A percentile compares a stretch with the other conserved stretches of the same genome.
Evolutionary conservation across 2,888 invertebrate species (phyloP).

Genomic region (Carpatolechia fugitivella): DNA sequence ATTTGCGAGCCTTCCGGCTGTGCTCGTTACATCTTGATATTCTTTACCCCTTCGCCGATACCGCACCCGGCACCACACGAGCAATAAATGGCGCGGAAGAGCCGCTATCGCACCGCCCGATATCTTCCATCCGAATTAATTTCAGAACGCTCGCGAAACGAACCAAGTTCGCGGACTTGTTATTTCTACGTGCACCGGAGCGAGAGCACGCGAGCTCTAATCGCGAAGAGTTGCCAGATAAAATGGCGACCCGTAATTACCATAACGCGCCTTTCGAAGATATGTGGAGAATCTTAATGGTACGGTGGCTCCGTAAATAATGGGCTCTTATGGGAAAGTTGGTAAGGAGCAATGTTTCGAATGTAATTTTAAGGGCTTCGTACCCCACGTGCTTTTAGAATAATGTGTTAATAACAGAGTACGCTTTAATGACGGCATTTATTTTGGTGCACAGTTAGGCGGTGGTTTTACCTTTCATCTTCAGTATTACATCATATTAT

Average conservation of each 20-base stretch:
- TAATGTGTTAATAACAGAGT: slow-evolving; percentile 67
- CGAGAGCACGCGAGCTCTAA: slow-evolving; percentile 60
- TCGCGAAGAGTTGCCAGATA: slow-evolving; percentile 74
- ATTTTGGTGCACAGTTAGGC: slow-evolving; percentile 45
- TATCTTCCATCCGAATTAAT: slow-evolving; percentile 80
- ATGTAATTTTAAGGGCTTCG: slow-evolving; percentile 76
- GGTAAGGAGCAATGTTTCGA: slow-evolving; percentile 77
- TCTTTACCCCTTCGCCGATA: slow-evolving; percentile 78
- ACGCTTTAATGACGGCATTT: slow-evolving; percentile 57
- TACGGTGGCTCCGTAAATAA: slow-evolving; percentile 78
- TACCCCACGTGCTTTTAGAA: slow-evolving; percentile 73
- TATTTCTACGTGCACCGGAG: slow-evolving; percentile 68
- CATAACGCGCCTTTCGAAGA: slow-evolving; percentile 78
- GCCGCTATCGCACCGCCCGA: slow-evolving; percentile 73
- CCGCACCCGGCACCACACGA: slow-evolving; percentile 65
- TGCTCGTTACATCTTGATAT: slow-evolving; percentile 78
- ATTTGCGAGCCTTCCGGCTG: slow-evolving; percentile 79
- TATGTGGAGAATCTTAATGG: slow-evolving; percentile 79
- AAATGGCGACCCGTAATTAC: slow-evolving; percentile 79
- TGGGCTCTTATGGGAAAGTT: slow-evolving; percentile 79
- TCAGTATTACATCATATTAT: not conserved
- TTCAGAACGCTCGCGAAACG: slow-evolving; percentile 70
- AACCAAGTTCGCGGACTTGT: slow-evolving; percentile 76
- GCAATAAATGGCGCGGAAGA: slow-evolving; percentile 79
- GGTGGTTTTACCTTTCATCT: slow-evolving; percentile 25